Conservation (phyloP, 2,797 vertebrate species). For the Crypturellus tataupa region DNA sequence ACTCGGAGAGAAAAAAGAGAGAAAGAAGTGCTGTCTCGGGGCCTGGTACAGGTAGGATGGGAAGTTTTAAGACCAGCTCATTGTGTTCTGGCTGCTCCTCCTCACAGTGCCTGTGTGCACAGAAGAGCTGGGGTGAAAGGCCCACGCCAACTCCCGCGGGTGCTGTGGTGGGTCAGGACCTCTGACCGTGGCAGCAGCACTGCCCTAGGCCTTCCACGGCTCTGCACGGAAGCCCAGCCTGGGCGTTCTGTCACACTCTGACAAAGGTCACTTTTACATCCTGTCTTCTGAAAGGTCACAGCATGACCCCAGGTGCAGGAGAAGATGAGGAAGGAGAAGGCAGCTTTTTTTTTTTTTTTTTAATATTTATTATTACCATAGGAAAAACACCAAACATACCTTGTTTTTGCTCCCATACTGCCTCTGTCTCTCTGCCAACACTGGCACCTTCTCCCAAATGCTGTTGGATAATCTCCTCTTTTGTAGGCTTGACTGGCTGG, state of each 20-base stretch:
- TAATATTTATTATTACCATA: not conserved
- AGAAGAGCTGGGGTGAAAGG: not conserved
- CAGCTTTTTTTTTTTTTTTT: not conserved
- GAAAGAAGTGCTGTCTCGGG: not conserved
- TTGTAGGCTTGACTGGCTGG: not conserved
- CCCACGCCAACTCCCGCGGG: slow-evolving; percentile 8
- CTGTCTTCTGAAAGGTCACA: slow-evolving; percentile 62
- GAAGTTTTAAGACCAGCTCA: slow-evolving; percentile 11
- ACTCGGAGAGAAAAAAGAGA: not conserved
- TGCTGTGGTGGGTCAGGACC: slow-evolving; percentile 63
- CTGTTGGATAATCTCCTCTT: not conserved
- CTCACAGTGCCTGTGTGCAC: not conserved
- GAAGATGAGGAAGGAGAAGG: slow-evolving; percentile 22
- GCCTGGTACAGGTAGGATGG: slow-evolving; percentile 1
- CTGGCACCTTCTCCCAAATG: not conserved
- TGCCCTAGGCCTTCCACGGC: slow-evolving; percentile 59
- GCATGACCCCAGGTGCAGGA: slow-evolving; percentile 64
- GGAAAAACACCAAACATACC: not conserved
- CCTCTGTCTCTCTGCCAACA: fast-evolving
- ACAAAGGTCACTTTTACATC: slow-evolving; percentile 68
- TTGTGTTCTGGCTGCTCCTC: not conserved
- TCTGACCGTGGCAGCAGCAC: slow-evolving; percentile 40
- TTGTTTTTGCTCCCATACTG: not conserved
- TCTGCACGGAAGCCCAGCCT: not conserved
- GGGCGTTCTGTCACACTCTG: slow-evolving; percentile 37